These are phyloP conservation scores for Gopherus flavomarginatus DNA, from an alignment of 2,113 vertebrate genomes.

Conservation along the genomic window DNA sequence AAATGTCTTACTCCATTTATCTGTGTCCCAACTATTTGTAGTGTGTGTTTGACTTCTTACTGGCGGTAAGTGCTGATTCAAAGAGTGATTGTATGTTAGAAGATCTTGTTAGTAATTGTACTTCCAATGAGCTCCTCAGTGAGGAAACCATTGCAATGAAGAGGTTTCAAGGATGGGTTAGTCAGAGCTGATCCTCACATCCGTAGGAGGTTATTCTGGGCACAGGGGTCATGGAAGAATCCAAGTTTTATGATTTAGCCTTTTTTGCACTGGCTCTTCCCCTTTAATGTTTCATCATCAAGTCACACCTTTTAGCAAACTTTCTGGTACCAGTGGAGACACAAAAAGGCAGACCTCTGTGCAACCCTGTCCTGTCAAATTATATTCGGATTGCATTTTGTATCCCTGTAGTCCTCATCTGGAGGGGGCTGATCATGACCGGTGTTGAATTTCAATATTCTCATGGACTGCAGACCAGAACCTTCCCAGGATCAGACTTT, in stretches of 20 bases:
- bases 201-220: background rate
- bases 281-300: background rate
- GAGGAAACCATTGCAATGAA: constrained; percentile 15
- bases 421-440: background rate
- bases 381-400: background rate
- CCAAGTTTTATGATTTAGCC: background rate
- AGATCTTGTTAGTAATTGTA: constrained; percentile 14
- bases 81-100: constrained; percentile 39
- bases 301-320: background rate
- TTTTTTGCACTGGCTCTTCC: background rate
- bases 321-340: background rate
- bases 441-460: background rate
- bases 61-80: background rate
- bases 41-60: constrained; percentile 20
- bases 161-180: background rate
- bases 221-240: background rate
- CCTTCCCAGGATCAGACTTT: background rate
- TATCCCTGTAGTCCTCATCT: background rate
- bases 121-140: constrained; percentile 41
- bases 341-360: background rate
- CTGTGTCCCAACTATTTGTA: constrained; percentile 9
- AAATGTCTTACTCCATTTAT: background rate
- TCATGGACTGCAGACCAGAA: background rate
- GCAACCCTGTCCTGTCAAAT: background rate
- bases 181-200: background rate